Evolutionary conservation across 2,797 vertebrate genomes (phyloP).

Genomic region (Manis crassicaudata): DNA sequence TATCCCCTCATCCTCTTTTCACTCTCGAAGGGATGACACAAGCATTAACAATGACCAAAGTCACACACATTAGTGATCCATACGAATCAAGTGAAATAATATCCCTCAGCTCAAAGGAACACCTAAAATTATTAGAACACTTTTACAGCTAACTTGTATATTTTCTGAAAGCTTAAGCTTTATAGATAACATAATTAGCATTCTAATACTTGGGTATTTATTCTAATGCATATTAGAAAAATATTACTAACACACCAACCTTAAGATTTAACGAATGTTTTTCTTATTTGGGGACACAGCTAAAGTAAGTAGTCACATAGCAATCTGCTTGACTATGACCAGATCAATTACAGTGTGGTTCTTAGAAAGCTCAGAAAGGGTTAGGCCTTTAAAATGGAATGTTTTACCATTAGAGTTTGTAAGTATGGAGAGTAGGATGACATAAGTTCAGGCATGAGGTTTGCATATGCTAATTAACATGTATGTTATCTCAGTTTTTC

Average conservation of each 20-base stretch:
- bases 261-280: neutral
- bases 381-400: neutral
- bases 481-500: neutral
- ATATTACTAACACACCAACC: neutral
- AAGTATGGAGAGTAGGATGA: neutral
- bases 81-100: neutral
- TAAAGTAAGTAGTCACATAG: neutral
- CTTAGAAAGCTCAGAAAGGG: neutral
- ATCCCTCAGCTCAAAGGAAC: neutral
- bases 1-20: rapidly evolving
- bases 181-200: neutral
- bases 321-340: neutral
- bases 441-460: neutral
- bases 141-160: neutral
- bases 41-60: neutral
- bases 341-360: neutral
- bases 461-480: neutral
- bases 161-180: neutral
- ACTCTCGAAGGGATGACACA: neutral
- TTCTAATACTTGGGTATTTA: neutral
- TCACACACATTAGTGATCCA: rapidly evolving
- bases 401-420: neutral
- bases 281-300: neutral
- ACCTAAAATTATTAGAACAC: neutral
- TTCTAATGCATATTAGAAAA: neutral